phyloP scores from a whole-genome alignment of 1,140 invertebrate genomes.

The Bradysia coprophila region DNA sequence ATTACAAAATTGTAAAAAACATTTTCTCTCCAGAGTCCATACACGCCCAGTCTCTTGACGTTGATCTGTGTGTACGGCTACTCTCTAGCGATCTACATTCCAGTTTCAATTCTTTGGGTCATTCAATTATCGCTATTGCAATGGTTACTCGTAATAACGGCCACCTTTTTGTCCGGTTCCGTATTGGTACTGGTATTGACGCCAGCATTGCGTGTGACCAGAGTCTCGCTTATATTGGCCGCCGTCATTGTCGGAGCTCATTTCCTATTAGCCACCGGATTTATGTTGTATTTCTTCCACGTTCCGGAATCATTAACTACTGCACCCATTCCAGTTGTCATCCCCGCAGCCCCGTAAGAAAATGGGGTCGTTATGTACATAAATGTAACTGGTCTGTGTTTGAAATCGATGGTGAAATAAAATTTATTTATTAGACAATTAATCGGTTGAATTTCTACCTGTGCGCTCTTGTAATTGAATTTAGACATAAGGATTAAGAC shows the following conservation, averaged over 20 bases:
- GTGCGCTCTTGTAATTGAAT: no score
- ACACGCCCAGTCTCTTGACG: conserved; percentile 50
- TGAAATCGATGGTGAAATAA: no score
- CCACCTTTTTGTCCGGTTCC: conserved; percentile 62
- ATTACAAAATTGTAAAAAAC: conserved; percentile 5
- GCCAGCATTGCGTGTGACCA: conserved; percentile 50
- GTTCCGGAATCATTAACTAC: conserved; percentile 10
- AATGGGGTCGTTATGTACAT: no score
- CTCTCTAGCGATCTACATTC: conserved; percentile 83
- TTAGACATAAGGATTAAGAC: no score
- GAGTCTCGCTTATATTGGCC: conserved; percentile 43
- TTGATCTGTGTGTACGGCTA: conserved; percentile 91
- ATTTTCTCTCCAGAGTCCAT: conserved; percentile 30
- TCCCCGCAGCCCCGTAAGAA: neutral
- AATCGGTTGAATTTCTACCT: no score
- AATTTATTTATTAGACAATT: no score
- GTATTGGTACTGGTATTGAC: conserved; percentile 67
- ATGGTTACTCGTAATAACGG: conserved; percentile 67
- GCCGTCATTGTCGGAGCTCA: conserved; percentile 54
- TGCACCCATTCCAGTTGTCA: neutral
- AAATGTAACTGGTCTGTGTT: no score
- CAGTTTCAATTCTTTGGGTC: conserved; percentile 84
- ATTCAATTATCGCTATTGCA: conserved; percentile 69
- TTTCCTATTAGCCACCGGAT: conserved; percentile 61
- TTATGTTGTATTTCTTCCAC: conserved; percentile 61